These are phyloP conservation scores for Scophthalmus maximus DNA, from an alignment of 2,113 vertebrate species.

Conservation along the genomic window DNA sequence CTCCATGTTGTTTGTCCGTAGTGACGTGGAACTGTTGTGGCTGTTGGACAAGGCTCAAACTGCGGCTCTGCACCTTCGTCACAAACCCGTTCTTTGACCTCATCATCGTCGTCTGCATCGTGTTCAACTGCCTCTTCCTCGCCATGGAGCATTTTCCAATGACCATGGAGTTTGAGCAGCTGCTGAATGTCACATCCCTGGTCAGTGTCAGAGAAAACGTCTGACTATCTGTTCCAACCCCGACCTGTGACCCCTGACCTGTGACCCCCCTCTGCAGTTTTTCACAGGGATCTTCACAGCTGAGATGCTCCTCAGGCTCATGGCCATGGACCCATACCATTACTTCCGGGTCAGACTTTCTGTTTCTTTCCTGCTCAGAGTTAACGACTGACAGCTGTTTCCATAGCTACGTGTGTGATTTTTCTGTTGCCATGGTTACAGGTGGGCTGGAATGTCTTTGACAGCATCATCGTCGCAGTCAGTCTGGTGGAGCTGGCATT, in stretches of 20 bases:
- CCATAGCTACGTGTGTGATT: not conserved
- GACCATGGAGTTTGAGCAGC: conserved; percentile 75
- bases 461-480: conserved; percentile 88
- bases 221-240: no score
- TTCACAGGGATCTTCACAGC: conserved; percentile 89
- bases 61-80: conserved; percentile 81
- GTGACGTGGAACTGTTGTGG: conserved; percentile 89
- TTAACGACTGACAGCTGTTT: not conserved
- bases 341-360: conserved; percentile 83
- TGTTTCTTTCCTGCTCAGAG: not conserved
- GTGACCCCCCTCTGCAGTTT: conserved; percentile 78
- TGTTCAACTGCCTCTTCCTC: conserved; percentile 90
- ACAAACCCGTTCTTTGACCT: conserved; percentile 92
- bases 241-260: conserved; percentile 17
- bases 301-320: conserved; percentile 91
- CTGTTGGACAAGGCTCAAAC: conserved; percentile 84
- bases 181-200: conserved; percentile 81
- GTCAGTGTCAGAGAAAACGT: conserved; percentile 77
- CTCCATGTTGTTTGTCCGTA: conserved; percentile 84
- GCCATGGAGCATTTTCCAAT: conserved; percentile 92
- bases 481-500: conserved; percentile 88
- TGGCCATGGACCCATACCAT: conserved; percentile 88
- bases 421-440: conserved; percentile 64
- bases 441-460: conserved; percentile 91
- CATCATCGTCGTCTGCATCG: conserved; percentile 89